phyloP scores from a whole-genome alignment of 2,797 vertebrate genomes.

The Hylomyscus alleni region DNA sequence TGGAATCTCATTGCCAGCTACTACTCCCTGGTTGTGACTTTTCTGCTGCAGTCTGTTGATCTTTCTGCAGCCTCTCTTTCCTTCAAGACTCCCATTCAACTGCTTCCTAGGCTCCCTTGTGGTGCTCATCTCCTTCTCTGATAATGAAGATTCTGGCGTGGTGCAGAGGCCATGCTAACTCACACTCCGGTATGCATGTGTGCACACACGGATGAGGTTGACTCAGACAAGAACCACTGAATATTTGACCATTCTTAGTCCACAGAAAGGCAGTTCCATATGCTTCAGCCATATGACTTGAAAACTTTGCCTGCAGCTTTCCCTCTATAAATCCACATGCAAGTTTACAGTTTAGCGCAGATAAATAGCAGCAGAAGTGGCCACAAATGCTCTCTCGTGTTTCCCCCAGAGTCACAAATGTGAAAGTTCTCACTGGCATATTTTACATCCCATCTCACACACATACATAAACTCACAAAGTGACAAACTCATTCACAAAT shows the following conservation, averaged over 20 bases:
- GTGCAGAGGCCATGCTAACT: background rate
- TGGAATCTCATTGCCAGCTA: background rate
- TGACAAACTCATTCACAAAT: slow-evolving; percentile 66
- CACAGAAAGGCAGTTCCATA: slow-evolving; percentile 53
- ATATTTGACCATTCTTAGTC: slow-evolving; percentile 62
- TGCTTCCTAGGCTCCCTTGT: background rate
- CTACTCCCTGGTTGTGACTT: background rate
- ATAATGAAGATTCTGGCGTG: background rate
- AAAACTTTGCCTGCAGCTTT: slow-evolving; percentile 60
- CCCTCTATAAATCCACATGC: slow-evolving; percentile 7
- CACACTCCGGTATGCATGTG: background rate
- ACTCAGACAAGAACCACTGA: slow-evolving; percentile 39
- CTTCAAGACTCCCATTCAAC: background rate
- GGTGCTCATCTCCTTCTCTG: background rate
- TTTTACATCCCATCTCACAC: slow-evolving; percentile 44
- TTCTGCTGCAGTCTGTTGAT: background rate
- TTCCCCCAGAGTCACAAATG: slow-evolving; percentile 30
- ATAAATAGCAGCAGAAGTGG: slow-evolving; percentile 41
- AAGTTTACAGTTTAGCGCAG: slow-evolving; percentile 52
- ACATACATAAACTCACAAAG: background rate
- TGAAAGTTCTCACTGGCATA: slow-evolving; percentile 53
- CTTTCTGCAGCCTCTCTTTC: background rate
- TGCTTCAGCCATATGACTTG: slow-evolving; percentile 48
- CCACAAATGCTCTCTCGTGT: slow-evolving; percentile 31
- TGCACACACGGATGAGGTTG: background rate